Base-by-base conservation (phyloP, 2,888 invertebrate genomes). In the Villa cingulata region DNA sequence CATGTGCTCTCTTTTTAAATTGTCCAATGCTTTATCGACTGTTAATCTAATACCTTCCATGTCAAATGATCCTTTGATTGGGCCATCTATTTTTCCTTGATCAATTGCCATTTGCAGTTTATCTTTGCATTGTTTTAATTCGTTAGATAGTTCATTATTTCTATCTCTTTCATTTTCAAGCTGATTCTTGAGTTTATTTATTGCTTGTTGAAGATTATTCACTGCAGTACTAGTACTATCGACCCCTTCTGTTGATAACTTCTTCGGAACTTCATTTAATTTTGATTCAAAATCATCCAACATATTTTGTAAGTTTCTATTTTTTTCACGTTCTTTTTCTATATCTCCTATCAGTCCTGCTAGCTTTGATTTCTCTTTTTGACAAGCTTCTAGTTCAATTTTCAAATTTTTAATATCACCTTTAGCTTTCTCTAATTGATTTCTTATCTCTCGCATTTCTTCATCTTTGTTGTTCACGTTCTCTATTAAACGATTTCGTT, bases 301-400 rank as follows among this genome's bases (percentile, higher is more conserved):
- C 27, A 43, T 38, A 9, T 42, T 41, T 40, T 53, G 53, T 43
- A 48, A 41, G 36, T 52, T 49, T 36, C 48, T 55, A 54, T 56
- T 55, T 52, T 51, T 53, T 40, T 51, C 51, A 43, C 51, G 52
- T 51, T 56, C 58, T 54, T 57, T 57, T 55, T 56, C 60, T 51
- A 58, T 57, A 53, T 59, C 57, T 54, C 50, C 53, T 48, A 54
- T 53, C 45, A 55, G 19, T 47, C 36, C 20, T 12, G 15, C 23
- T 34, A 36, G n/a, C n/a, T 41, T 7, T 5, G 17, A 15, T 5
- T 20, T 20, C 23, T 16, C 27, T n/a, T 32, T 32, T 12, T 12
- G 29, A 32, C 29, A 32, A 29, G 37, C 10, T 23, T 42, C 41
- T 3, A 42, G n/a, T 7, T 36, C 17, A 17, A 16, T 29, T 2